These are phyloP conservation scores for Nestor notabilis DNA, from an alignment of 2,113 vertebrate species.

Conservation along the genomic window DNA sequence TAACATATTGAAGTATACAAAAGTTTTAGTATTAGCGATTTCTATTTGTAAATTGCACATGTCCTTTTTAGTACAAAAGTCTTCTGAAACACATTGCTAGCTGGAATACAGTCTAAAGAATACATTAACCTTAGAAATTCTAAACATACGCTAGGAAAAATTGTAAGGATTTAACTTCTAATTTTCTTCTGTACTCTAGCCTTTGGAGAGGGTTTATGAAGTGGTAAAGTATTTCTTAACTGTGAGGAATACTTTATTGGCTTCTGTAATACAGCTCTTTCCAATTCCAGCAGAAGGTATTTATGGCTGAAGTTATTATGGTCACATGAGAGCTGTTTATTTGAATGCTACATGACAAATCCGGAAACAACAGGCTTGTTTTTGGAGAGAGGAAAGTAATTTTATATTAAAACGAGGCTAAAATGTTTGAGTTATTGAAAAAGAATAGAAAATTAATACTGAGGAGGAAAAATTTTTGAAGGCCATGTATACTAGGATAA, in stretches of 20 bases:
- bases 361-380: background rate
- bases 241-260: background rate
- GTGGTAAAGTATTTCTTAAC: background rate
- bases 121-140: background rate
- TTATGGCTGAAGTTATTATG: background rate
- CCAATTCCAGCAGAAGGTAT: background rate
- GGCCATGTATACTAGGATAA: background rate
- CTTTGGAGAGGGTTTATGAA: background rate
- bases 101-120: background rate
- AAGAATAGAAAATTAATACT: background rate
- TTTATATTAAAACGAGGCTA: background rate
- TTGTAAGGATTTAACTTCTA: background rate
- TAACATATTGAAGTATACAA: background rate
- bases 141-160: background rate
- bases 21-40: background rate
- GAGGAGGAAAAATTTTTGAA: background rate
- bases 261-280: background rate
- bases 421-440: background rate
- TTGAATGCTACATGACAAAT: background rate
- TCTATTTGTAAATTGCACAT: background rate
- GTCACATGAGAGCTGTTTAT: background rate
- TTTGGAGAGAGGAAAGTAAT: background rate
- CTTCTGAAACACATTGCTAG: background rate
- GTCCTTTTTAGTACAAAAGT: background rate
- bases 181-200: background rate